phyloP scores from a whole-genome alignment of 2,113 vertebrate species.

The Canis aureus region DNA sequence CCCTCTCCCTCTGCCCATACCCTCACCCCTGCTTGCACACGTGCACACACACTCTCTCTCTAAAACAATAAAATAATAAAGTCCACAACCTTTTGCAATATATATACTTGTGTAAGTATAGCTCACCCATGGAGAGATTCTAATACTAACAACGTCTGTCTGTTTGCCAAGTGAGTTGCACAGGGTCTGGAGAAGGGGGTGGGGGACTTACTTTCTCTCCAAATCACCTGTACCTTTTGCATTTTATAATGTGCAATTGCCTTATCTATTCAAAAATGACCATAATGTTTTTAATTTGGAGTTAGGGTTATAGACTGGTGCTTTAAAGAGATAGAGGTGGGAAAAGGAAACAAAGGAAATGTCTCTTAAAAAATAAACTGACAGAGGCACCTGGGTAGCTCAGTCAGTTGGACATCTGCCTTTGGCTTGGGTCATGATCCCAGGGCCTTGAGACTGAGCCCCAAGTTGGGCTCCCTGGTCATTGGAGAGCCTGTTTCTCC shows the following conservation, averaged over 20 bases:
- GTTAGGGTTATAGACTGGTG: neutral
- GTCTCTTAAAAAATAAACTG: neutral
- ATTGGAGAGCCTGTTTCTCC: neutral
- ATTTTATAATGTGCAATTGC: neutral
- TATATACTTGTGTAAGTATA: neutral
- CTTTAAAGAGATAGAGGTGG: neutral
- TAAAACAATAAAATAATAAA: neutral
- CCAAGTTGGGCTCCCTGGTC: neutral
- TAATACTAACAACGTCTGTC: neutral
- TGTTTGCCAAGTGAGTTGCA: neutral
- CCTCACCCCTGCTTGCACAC: neutral
- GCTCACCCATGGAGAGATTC: neutral
- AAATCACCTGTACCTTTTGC: neutral
- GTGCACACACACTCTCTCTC: neutral
- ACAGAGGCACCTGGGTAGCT: neutral
- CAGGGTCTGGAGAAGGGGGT: neutral
- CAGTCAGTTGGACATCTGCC: neutral
- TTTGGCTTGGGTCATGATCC: neutral
- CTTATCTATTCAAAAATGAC: neutral
- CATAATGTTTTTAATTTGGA: neutral
- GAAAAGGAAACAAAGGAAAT: neutral
- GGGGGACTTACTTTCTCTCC: neutral
- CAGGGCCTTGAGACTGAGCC: neutral
- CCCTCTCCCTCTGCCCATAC: neutral
- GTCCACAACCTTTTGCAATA: neutral